phyloP scores from a whole-genome alignment of 2,888 invertebrate species.

The Orchestes rusci region DNA sequence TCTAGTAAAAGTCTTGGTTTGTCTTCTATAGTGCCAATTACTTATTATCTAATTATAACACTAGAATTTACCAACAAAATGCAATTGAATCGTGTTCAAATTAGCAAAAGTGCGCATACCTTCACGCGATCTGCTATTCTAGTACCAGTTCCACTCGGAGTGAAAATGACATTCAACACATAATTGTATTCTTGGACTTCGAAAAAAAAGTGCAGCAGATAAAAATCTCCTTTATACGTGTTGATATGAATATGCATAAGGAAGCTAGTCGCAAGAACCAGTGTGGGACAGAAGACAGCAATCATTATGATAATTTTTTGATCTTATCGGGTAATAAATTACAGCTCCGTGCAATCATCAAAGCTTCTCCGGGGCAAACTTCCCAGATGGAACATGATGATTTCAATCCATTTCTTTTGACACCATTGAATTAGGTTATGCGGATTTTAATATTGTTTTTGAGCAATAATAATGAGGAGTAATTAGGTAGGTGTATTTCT shows the following conservation, averaged over 20 bases:
- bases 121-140: conserved; percentile 39
- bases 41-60: conserved; percentile 36
- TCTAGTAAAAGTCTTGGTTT: conserved; percentile 25
- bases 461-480: too few relatives aligned
- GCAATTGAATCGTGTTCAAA: conserved; percentile 35
- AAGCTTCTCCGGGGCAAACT: conserved; percentile 21
- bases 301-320: conserved; percentile 28
- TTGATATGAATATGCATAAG: conserved; percentile 27
- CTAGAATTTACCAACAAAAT: conserved; percentile 35
- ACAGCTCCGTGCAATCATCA: conserved; percentile 24
- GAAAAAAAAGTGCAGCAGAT: too few relatives aligned
- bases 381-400: conserved; percentile 17
- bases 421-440: conserved; percentile 18
- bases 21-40: conserved; percentile 34
- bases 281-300: conserved; percentile 28
- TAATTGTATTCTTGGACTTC: too few relatives aligned
- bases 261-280: conserved; percentile 27
- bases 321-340: conserved; percentile 26
- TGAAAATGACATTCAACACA: too few relatives aligned
- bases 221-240: conserved; percentile 23
- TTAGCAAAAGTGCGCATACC: too few relatives aligned
- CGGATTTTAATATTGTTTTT: conserved; percentile 15
- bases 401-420: conserved; percentile 21
- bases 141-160: too few relatives aligned
- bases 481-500: too few relatives aligned